These are phyloP conservation scores for Trichopria drosophilae DNA, from an alignment of 2,888 invertebrate species.

Conservation along the genomic window DNA sequence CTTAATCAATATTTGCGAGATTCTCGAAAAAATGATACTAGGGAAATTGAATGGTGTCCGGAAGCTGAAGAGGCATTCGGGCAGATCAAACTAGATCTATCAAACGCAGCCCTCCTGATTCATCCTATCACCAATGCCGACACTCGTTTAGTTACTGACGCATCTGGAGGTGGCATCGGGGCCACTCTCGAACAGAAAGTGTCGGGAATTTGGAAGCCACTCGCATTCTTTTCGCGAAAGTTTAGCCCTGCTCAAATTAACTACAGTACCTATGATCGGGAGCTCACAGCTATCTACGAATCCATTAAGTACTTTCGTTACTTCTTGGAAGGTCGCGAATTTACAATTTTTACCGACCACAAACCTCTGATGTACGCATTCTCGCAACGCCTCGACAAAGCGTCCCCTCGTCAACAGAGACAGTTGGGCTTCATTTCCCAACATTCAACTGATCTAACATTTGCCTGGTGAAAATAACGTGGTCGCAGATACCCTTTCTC, in stretches of 20 bases:
- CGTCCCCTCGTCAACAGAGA: neutral
- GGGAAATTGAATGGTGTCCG: no score
- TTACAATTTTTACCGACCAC: neutral
- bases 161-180: conserved; percentile 17
- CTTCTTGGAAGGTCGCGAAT: neutral
- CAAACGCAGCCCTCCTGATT: neutral
- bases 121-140: neutral
- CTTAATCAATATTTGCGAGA: conserved; percentile 10
- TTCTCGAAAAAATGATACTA: conserved; percentile 31
- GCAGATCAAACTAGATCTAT: neutral
- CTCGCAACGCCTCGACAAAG: neutral
- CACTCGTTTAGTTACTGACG: neutral
- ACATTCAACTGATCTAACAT: no score
- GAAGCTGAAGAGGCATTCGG: neutral
- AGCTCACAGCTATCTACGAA: no score
- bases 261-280: no score
- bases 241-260: no score
- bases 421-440: no score
- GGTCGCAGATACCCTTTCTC: neutral
- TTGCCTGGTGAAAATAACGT: neutral
- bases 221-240: neutral
- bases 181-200: conserved; percentile 16
- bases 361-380: neutral
- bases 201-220: neutral
- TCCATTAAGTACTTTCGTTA: neutral